Conservation (phyloP, 2,113 vertebrate genomes). For the Cheirogaleus medius region DNA sequence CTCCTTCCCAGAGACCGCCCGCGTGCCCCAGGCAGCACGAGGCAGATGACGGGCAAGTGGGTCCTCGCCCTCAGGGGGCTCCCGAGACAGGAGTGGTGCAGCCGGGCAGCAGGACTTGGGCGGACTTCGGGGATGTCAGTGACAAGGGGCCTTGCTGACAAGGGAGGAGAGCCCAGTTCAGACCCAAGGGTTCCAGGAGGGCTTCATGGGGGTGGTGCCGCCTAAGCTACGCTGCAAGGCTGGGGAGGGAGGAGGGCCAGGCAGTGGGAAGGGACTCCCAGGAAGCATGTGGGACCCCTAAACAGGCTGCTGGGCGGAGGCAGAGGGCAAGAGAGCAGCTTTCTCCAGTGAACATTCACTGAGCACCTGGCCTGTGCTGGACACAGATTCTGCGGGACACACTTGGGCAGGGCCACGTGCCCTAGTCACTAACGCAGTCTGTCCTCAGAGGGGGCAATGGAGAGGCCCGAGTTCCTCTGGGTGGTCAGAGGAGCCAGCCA, state of each 20-base stretch:
- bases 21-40: accelerated
- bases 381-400: neutral
- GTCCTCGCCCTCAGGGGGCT: neutral
- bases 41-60: too few species aligned
- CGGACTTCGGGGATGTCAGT: neutral
- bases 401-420: neutral
- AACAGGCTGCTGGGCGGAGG: neutral
- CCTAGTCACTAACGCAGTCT: neutral
- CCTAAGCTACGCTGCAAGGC: neutral
- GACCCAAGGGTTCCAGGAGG: accelerated
- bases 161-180: neutral
- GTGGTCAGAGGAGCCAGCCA: accelerated
- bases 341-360: accelerated
- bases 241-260: neutral
- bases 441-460: accelerated
- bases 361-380: accelerated
- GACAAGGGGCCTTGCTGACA: accelerated
- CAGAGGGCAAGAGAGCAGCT: too few species aligned
- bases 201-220: accelerated
- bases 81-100: accelerated
- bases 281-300: accelerated
- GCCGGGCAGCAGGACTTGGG: accelerated
- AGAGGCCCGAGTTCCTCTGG: neutral
- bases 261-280: neutral
- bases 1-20: too few species aligned